Conservation (phyloP, 2,888 invertebrate species). For the Amblyjoppa proteus region DNA sequence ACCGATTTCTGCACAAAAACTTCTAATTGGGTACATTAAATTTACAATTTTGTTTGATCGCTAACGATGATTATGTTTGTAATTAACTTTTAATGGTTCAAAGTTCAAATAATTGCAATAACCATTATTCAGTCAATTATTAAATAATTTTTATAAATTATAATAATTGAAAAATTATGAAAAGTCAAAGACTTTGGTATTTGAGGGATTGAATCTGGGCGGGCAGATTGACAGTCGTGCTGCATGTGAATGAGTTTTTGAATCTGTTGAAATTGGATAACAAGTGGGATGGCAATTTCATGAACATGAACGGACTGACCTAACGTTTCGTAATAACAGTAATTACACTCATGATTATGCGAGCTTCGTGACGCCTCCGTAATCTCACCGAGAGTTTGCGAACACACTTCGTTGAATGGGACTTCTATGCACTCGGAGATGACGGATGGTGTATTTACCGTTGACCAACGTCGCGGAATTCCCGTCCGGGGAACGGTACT, state of each 20-base stretch:
- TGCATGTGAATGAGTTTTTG: neutral
- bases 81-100: too few species aligned
- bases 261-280: neutral
- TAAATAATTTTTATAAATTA: too few species aligned
- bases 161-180: too few species aligned
- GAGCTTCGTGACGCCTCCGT: conserved; percentile 2
- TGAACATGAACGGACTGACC: conserved; percentile 11
- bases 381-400: neutral
- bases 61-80: too few species aligned
- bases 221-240: neutral
- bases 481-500: conserved; percentile 52
- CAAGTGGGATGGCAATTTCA: neutral
- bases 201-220: too few species aligned
- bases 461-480: conserved; percentile 43
- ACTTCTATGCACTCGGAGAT: conserved; percentile 16
- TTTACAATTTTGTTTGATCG: too few species aligned
- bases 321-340: conserved; percentile 5
- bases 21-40: too few species aligned
- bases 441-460: conserved; percentile 48
- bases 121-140: too few species aligned
- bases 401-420: conserved; percentile 13
- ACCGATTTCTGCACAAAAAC: too few species aligned
- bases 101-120: too few species aligned
- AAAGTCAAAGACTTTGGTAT: too few species aligned
- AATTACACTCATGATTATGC: neutral